These are phyloP conservation scores for Cherax quadricarinatus DNA, from an alignment of 1,140 invertebrate species.

Conservation along the genomic window DNA sequence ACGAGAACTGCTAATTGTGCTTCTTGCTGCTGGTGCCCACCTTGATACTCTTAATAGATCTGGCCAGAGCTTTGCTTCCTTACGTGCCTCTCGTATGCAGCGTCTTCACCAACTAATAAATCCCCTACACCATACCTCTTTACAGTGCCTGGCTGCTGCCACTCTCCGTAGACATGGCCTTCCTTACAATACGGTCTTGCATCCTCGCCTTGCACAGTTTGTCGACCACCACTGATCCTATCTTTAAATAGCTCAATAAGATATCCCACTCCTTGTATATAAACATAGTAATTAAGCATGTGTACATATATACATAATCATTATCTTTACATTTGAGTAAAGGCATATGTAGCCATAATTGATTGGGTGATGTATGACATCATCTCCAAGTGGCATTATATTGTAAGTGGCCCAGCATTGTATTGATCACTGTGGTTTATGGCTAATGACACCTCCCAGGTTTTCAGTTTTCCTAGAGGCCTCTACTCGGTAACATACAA, in stretches of 20 bases:
- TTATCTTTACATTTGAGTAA: conserved; percentile 72
- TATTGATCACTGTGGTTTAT: conserved; percentile 21
- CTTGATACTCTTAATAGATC: conserved; percentile 90
- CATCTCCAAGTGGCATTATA: conserved; percentile 69
- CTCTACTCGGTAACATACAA: conserved; percentile 7
- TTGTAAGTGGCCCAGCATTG: conserved; percentile 53
- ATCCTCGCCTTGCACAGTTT: conserved; percentile 66
- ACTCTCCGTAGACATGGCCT: conserved; percentile 83
- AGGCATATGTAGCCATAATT: conserved; percentile 69
- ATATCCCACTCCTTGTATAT: conserved; percentile 61
- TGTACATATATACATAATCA: conserved; percentile 59
- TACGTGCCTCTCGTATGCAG: conserved; percentile 80
- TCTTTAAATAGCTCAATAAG: conserved; percentile 42
- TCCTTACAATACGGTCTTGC: conserved; percentile 77
- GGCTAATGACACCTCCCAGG: conserved; percentile 4
- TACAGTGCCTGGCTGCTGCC: conserved; percentile 88
- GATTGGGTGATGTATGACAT: conserved; percentile 62
- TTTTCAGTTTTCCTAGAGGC: conserved; percentile 43
- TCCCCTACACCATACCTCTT: conserved; percentile 86
- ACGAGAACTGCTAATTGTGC: conserved; percentile 81
- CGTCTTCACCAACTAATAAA: conserved; percentile 84
- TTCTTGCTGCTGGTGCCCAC: conserved; percentile 89
- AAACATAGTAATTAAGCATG: conserved; percentile 50
- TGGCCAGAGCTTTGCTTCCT: conserved; percentile 85
- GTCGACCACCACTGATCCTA: conserved; percentile 65